Evolutionary conservation across 2,888 invertebrate species (phyloP), one percentile per base, ranked within the genome.

Genomic region (Ophion obscuratus): DNA sequence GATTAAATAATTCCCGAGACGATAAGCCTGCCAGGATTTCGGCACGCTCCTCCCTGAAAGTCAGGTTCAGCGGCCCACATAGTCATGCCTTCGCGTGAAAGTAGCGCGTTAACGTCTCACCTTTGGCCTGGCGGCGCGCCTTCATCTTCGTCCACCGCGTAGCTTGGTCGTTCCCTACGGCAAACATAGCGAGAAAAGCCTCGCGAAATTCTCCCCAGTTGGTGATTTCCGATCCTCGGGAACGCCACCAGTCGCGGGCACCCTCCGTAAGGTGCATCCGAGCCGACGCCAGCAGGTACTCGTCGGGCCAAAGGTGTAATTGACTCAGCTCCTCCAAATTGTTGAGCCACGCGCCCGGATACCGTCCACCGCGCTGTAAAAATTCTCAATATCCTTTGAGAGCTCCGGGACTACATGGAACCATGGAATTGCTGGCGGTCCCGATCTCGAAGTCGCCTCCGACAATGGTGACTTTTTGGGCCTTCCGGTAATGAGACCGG

Each of bases 191-290:
- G 0, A 27, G 47, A 20, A 81, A 85, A 9, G 62, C 85, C 0
- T 11, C n/a, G 2, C 74, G 74, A 14, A 85, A 85, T 17, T 70
- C 31, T 4, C 44, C 44, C 85, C 85, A 79, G 6, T 66, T 64
- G 0, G 2, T 24, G 2, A 85, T 3, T 11, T 53, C 64, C 3
- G 6, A 7, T 10, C 27, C 4, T 0, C 59, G 61, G 1, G 20
- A 10, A n/a, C 75, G 9, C 1, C n/a, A n/a, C 85, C 85, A 85
- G 14, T 81, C 77, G 31, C 31, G 31, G 31, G 31, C 31, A 31
- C 31, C 31, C 31, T 31, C 31, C 31, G 0, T 31, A 0, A 3
- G 57, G 73, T 11, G 85, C 81, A 3, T 78, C 82, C n/a, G 53
- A 0, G 85, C 85, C 0, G 85, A 53, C 10, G 57, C 81, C 11